Base-by-base conservation (phyloP, 2,888 invertebrate species). In the Pyrocoelia pectoralis region DNA sequence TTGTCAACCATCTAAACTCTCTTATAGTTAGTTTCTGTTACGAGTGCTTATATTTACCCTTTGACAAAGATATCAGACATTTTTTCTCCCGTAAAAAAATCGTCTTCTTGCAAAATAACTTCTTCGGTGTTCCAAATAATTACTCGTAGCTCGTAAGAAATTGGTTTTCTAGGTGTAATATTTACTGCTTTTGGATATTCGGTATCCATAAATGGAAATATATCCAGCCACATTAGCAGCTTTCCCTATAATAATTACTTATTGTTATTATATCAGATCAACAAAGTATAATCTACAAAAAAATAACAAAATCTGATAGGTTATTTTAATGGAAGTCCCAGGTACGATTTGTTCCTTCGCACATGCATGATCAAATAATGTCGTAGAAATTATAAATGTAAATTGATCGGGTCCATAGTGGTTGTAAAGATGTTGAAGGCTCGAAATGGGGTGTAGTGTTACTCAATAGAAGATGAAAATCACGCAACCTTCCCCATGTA, bases 181-280 rank as follows among this genome's bases (percentile, higher is more conserved):
- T 94, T 89, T 0, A 94, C 85, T 12, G 89, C 85, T n/a, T 87
- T 84, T 0, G 94, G 93, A 10, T 90, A 82, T 5, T 90, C 82
- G 73, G 77, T 78, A 13, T 78, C 67, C 38, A 81, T 82, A 69
- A 84, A 81, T 40, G 91, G 89, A 76, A 93, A 95, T 78, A 97
- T 88, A 77, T 97, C 96, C 10, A 97, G 83, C 95, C 95, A 97
- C 84, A 97, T 84, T 79, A 95, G 93, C 52, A 97, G 77, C 82
- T 93, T 94, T 2, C 97, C 96, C 94, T 95, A 76, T 5, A 74
- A 70, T 2, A 33, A 33, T 24, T 24, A 6, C 4, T 24, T 24
- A 6, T 24, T 24, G 24, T 24, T 6, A 24, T 5, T 52, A 48
- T 15, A 10, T 18, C 9, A 49, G 18, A 12, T 18, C 18, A n/a